Conservation (phyloP, 64 coral and sea anemone species). For the Acropora yongei region DNA sequence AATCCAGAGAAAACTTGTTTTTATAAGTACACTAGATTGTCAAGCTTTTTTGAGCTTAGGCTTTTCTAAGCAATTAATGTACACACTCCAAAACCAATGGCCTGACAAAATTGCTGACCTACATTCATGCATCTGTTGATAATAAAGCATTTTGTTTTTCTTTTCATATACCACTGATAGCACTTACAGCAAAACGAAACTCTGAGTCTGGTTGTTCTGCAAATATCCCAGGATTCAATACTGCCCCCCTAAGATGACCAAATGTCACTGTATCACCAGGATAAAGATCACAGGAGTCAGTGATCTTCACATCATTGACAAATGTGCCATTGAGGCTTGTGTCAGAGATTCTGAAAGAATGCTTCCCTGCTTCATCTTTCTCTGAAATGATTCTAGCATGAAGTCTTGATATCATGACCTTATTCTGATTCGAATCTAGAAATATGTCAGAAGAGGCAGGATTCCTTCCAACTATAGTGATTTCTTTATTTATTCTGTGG, state of each 20-base stretch:
- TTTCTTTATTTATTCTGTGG: constrained; percentile 80
- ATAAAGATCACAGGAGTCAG: constrained; percentile 66
- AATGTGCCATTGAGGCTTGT: constrained; percentile 95
- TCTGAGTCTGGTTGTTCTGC: constrained; percentile 79
- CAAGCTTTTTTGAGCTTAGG: too few relatives aligned
- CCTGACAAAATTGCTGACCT: too few relatives aligned
- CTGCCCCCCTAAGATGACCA: constrained; percentile 88
- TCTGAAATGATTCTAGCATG: constrained; percentile 81
- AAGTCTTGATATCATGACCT: constrained; percentile 94
- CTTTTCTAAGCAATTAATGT: too few relatives aligned
- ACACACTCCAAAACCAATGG: too few relatives aligned
- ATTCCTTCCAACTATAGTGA: constrained; percentile 87
- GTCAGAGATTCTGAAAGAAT: constrained; percentile 80
- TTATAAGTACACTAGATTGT: too few relatives aligned
- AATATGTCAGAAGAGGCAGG: constrained; percentile 72
- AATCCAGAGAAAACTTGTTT: too few relatives aligned
- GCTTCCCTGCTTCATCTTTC: constrained; percentile 25
- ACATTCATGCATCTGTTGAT: too few relatives aligned
- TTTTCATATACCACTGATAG: neutral
- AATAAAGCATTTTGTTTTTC: too few relatives aligned
- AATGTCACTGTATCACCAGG: constrained; percentile 86
- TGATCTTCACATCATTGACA: constrained; percentile 91
- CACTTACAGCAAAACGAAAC: constrained; percentile 86
- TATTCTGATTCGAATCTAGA: constrained; percentile 78
- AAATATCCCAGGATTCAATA: constrained; percentile 62